Evolutionary conservation across 2,888 invertebrate species (phyloP), one percentile per base, ranked within the genome.

Genomic region (Drosophila kambysellisi): DNA sequence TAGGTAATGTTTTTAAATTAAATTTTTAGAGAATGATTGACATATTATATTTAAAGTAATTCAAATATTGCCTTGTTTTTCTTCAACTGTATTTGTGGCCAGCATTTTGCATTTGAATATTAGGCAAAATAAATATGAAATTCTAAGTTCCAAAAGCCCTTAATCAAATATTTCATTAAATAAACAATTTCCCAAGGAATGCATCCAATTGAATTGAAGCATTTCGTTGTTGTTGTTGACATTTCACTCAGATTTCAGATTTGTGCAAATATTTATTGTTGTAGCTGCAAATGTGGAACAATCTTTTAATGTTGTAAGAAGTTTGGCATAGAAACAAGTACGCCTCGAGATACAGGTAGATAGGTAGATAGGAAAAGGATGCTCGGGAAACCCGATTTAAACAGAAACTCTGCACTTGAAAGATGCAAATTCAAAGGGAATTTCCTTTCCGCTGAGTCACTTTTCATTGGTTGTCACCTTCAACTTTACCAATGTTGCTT

Each of bases 41-140:
- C 20, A 20, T 3, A 7, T 15, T 11, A 43, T 11, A 43, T 20
- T 46, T 20, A 25, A 46, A 25, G 15, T 25, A 8, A 25, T 15
- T 15, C 7, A 15, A 46, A 46, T 15, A 25, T 46, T 46, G 12
- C 7, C 25, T 35, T 17, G 20, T 3, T 7, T 25, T 35, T 25
- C 52, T 20, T 12, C 46, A 32, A 15, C 20, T 33, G 33, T 20
- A 43, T 30, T 35, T 58, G 41, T 43, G 54, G 12, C 7, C 32
- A 43, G 35, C 35, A 74, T n/a, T 4, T 54, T 65, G 53, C 69
- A 79, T 82, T 80, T 72, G 64, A 80, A 67, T 80, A 62, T 61
- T 4, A 2, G 4, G 7, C 20, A 46, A 76, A 80, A 82, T 80
- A 74, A 56, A 58, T 54, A 35, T 50, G 37, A 56, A 60, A 56